Evolutionary conservation across 2,113 vertebrate genomes (phyloP).

Genomic region (Heterotis niloticus): DNA sequence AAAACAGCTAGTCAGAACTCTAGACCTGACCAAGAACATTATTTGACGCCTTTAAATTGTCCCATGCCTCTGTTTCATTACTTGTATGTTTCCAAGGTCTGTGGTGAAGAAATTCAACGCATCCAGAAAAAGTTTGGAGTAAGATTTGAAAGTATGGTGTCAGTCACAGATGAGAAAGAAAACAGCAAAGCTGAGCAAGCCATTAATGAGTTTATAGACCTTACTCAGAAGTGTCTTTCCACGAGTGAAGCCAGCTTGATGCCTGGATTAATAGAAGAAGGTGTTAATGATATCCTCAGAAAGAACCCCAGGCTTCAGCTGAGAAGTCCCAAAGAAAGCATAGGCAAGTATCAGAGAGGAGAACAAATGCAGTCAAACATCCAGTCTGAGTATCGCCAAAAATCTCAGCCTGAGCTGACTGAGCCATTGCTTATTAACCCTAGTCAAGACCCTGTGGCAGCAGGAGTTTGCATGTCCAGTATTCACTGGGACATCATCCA

Average conservation of each 20-base stretch:
- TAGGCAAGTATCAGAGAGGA: fast-evolving
- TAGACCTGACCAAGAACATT: background rate
- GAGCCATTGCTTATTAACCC: constrained; percentile 15
- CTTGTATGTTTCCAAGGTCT: background rate
- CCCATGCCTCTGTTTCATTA: constrained; percentile 17
- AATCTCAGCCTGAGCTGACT: fast-evolving
- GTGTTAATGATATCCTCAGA: constrained; percentile 5
- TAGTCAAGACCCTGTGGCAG: constrained; percentile 28
- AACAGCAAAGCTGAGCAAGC: background rate
- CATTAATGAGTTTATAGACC: background rate
- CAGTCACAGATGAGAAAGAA: background rate
- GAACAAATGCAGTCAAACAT: background rate
- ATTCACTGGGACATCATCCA: constrained; percentile 36
- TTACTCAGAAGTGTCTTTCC: background rate
- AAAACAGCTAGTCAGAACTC: too few relatives aligned
- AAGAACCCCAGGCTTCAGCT: constrained; percentile 36
- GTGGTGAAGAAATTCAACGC: background rate
- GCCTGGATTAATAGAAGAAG: background rate
- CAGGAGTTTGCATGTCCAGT: constrained; percentile 35
- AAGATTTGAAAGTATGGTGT: background rate
- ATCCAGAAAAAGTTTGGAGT: constrained; percentile 12
- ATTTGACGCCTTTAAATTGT: background rate
- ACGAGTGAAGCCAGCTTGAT: constrained; percentile 19
- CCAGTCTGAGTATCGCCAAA: fast-evolving
- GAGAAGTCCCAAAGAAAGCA: constrained; percentile 25